Base-by-base conservation (phyloP, 2,888 invertebrate species). In the Spodoptera exigua region DNA sequence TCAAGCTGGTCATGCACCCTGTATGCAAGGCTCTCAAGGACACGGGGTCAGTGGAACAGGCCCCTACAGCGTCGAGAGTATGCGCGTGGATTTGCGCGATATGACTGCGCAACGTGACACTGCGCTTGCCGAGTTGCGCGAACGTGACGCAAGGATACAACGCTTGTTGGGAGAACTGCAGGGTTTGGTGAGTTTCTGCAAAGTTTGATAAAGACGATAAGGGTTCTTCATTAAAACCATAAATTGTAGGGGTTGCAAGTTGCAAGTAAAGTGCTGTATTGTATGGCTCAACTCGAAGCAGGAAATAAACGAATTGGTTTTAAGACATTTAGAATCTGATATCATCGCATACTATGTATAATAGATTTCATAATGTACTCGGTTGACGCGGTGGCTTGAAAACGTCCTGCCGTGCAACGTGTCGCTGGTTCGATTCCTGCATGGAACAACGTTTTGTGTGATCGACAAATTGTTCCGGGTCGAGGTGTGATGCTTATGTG, bases 101-200 rank as follows among this genome's bases (percentile, higher is more conserved):
- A 76, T 87, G 77, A 86, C 89, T 46, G 81, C 90, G 44, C 92
- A 92, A 62, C 83, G 92, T 0, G 93, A 93, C 70, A 60, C 83
- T 0, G 92, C 93, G 0, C 18, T 86, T 0, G 72, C 88, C 0
- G 94, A 94, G 70, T 70, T 92, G 70, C 78, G 88, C 1, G 94
- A 94, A 52, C 88, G 96, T 66, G 96, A 96, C 53, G 95, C 96
- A 0, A 93, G 95, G 58, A 96, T 96, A 75, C 96, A 96, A 81
- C 95, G 96, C 40, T 88, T 97, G 43, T 87, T 96, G 37, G 94
- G 94, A 36, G 96, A 97, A 75, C 88, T 96, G 47, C 96, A 96
- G 78, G 93, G 91, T 70, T 85, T 96, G 93, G 96, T 96, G 79
- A 78, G 84, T 65, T n/a, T 53, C 5, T 59, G 49, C 14, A 18